Base-by-base conservation (phyloP, 2,888 invertebrate species). In the Drosophila nigricruria region DNA sequence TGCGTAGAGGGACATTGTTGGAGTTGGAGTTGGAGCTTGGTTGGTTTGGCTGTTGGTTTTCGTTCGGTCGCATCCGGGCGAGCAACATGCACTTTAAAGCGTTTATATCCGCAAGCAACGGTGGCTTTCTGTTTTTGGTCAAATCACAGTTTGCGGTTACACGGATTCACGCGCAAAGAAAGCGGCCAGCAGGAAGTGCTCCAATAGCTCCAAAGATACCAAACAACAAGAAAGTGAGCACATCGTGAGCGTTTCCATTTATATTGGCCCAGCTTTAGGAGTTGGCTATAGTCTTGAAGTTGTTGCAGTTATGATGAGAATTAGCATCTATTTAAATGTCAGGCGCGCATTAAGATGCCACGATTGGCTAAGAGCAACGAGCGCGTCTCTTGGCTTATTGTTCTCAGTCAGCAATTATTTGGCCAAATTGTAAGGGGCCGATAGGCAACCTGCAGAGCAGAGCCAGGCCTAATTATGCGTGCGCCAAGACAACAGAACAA, bases 281-380 rank as follows among this genome's bases (percentile, higher is more conserved):
- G 57, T 10, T 42, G 30, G 40, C 20, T 27, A n/a, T 6, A 43
- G 34, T 61, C 47, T 69, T 61, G 27, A 40, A 69, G 53, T 43
- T 43, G 50, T n/a, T 59, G 59, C 74, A 70, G 82, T 85, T 88
- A 88, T 85, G 84, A 85, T 79, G 85, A 23, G 77, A 85, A 85
- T 85, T 85, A 88, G 82, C 84, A 85, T 85, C 88, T 88, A 85
- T 85, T 85, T 85, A 82, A 88, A 88, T 85, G 82, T 81, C 88
- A 79, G 47, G 47, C 42, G 57, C 73, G 65, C 84, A 85, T 85
- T 85, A 85, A 88, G 85, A 85, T 85, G 84, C 84, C 84, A 86
- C 85, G 88, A 85, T 85, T 85, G 82, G 70, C 34, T 56, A 59
- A 57, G 38, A 75, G 63, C 73, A 77, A 67, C 53, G 62, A 67